Percentiles rank a stretch among this genome's conserved stretches.
Evolutionary conservation across 1,140 invertebrate genomes (phyloP).

Genomic region (Ceratina calcarata): DNA sequence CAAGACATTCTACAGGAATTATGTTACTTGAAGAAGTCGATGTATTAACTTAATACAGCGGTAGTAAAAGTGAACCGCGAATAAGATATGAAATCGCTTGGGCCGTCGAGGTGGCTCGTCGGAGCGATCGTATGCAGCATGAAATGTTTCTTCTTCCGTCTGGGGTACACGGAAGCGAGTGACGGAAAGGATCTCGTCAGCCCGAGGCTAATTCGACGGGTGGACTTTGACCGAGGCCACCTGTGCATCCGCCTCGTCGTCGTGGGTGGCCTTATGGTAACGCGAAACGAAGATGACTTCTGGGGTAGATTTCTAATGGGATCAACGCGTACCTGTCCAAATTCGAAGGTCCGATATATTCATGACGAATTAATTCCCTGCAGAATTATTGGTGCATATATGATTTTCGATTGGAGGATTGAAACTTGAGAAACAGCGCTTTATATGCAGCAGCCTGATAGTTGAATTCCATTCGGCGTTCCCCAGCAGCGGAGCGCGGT

Average conservation of each 20-base stretch:
- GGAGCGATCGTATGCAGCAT: neutral
- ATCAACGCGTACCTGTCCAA: neutral
- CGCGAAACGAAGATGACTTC: slow-evolving; percentile 48
- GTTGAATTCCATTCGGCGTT: neutral
- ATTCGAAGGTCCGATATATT: neutral
- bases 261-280: slow-evolving; percentile 63
- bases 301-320: slow-evolving; percentile 50
- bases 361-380: too few relatives aligned
- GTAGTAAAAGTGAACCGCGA: too few relatives aligned
- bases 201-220: slow-evolving; percentile 13
- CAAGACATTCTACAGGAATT: too few relatives aligned
- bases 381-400: too few relatives aligned
- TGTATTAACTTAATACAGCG: too few relatives aligned
- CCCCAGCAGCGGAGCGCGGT: too few relatives aligned
- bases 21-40: too few relatives aligned
- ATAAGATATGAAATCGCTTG: too few relatives aligned
- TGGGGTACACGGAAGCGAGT: slow-evolving; percentile 32
- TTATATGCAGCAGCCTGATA: too few relatives aligned
- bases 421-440: slow-evolving; percentile 16
- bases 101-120: too few relatives aligned
- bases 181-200: slow-evolving; percentile 21
- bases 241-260: slow-evolving; percentile 54
- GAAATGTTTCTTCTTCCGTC: neutral
- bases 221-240: slow-evolving; percentile 59
- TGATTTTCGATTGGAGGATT: too few relatives aligned